Conservation (phyloP, 2,797 vertebrate species). For the Enoplosus armatus region DNA sequence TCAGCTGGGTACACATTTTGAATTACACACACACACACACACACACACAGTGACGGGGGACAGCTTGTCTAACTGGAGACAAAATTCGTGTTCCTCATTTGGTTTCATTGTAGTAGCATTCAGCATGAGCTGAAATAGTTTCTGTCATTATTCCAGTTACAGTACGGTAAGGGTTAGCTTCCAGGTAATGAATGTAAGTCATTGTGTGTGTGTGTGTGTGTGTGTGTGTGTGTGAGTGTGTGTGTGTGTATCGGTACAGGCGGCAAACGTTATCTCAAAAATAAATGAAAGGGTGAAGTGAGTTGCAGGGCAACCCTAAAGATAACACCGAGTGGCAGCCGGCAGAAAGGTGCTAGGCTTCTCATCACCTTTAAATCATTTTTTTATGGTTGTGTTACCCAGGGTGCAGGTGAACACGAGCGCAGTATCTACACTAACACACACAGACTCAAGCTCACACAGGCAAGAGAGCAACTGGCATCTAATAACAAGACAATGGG, state of each 20-base stretch:
- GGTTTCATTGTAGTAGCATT: slow-evolving; percentile 26
- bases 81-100: slow-evolving; percentile 27
- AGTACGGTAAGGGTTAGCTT: slow-evolving; percentile 16
- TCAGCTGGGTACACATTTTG: slow-evolving; percentile 20
- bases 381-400: slow-evolving; percentile 63
- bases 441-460: neutral
- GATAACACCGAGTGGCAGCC: slow-evolving; percentile 56
- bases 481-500: slow-evolving; percentile 26
- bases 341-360: slow-evolving; percentile 53
- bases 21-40: slow-evolving; percentile 1
- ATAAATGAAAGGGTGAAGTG: slow-evolving; percentile 58
- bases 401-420: slow-evolving; percentile 34
- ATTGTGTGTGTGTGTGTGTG: neutral
- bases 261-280: slow-evolving; percentile 49
- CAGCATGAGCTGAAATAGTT: slow-evolving; percentile 17
- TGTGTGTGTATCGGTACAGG: slow-evolving; percentile 15
- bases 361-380: slow-evolving; percentile 69
- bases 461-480: slow-evolving; percentile 27
- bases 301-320: slow-evolving; percentile 46
- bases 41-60: slow-evolving; percentile 3
- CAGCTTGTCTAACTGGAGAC: slow-evolving; percentile 14
- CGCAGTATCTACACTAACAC: slow-evolving; percentile 23
- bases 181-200: slow-evolving; percentile 27
- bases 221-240: slow-evolving; percentile 12
- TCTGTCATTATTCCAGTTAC: slow-evolving; percentile 19